Conservation (phyloP, 2,888 invertebrate genomes). For the Sarcophaga subvicina region DNA sequence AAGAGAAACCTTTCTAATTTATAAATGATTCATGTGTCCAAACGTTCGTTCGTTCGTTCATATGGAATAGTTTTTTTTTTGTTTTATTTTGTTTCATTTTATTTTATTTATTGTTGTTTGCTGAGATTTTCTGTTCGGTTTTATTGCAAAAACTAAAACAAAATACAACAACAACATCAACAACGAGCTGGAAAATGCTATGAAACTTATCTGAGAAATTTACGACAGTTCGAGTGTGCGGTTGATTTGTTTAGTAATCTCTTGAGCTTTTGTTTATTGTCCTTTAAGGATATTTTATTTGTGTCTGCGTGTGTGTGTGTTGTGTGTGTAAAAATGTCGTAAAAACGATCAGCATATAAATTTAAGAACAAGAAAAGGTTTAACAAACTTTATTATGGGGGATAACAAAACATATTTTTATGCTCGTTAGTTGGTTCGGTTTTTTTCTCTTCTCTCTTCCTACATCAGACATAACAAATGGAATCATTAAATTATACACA, state of each 20-base stretch:
- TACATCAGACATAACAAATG: background rate
- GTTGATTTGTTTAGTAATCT: slow-evolving; percentile 60
- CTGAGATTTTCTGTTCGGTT: background rate
- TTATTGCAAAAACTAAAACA: slow-evolving; percentile 11
- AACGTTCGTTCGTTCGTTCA: background rate
- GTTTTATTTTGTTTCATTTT: background rate
- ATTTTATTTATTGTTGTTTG: background rate
- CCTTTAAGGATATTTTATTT: slow-evolving; percentile 46
- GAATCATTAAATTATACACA: background rate
- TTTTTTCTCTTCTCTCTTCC: background rate
- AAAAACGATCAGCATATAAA: slow-evolving; percentile 42
- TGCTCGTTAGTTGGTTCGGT: background rate
- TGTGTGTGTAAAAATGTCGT: slow-evolving; percentile 30
- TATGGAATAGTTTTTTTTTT: background rate
- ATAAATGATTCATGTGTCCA: slow-evolving; percentile 45
- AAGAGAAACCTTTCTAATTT: slow-evolving; percentile 28
- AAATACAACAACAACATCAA: background rate
- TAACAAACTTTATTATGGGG: slow-evolving; percentile 30
- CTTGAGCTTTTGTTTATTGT: slow-evolving; percentile 53
- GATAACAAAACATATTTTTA: slow-evolving; percentile 36
- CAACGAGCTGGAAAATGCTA: background rate
- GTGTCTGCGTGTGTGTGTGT: background rate
- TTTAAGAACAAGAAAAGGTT: slow-evolving; percentile 13
- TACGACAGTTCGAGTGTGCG: slow-evolving; percentile 46
- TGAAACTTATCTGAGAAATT: background rate